Percentiles rank a stretch among this genome's conserved stretches.
Evolutionary conservation across 2,888 invertebrate genomes (phyloP).

Genomic region (Dicranocentrus wangi): DNA sequence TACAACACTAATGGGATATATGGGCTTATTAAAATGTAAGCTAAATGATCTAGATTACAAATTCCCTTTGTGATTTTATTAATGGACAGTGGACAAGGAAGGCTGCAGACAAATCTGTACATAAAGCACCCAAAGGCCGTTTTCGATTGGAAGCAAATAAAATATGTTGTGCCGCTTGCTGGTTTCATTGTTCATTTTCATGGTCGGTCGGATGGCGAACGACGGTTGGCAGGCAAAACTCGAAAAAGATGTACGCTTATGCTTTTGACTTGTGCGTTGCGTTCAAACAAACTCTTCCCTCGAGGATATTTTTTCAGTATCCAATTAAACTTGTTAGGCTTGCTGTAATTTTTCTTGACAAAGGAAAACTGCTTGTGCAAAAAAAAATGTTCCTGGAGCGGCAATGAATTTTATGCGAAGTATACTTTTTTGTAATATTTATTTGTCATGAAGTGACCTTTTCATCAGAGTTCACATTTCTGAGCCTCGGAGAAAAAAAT

Average conservation of each 20-base stretch:
- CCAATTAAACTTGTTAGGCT: slow-evolving; percentile 31
- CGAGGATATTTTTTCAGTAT: slow-evolving; percentile 4
- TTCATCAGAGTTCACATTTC: slow-evolving; percentile 26
- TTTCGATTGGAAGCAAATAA: not conserved
- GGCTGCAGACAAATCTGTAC: not conserved
- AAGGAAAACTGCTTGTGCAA: too few relatives aligned
- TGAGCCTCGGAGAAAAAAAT: not conserved
- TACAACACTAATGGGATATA: not conserved
- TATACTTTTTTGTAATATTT: slow-evolving; percentile 17
- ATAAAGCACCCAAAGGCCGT: not conserved
- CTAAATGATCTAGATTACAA: slow-evolving; percentile 3
- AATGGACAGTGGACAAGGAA: not conserved
- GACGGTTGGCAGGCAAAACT: too few relatives aligned
- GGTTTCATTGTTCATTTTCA: not conserved
- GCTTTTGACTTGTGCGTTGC: too few relatives aligned
- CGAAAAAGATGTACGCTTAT: too few relatives aligned
- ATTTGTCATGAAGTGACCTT: slow-evolving; percentile 34
- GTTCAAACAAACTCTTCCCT: too few relatives aligned
- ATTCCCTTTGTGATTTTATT: slow-evolving; percentile 10
- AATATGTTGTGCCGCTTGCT: not conserved
- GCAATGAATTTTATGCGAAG: not conserved
- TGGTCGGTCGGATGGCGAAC: not conserved
- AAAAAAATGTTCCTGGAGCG: slow-evolving; percentile 4
- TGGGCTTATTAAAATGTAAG: not conserved
- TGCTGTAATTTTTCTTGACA: not conserved